Base-by-base conservation (phyloP, 2,888 invertebrate species). In the Metallyticus violacea region DNA sequence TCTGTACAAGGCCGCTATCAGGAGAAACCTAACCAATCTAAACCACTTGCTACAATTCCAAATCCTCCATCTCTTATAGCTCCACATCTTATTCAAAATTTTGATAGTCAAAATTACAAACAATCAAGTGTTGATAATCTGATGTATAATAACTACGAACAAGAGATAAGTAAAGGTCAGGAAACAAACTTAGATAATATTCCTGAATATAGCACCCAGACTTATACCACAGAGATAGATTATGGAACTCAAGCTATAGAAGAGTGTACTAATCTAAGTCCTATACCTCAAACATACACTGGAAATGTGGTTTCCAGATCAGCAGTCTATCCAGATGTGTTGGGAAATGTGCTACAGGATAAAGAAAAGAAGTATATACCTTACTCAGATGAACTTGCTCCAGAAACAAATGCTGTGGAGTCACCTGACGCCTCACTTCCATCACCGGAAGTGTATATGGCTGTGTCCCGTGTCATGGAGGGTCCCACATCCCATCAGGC, bases 401-500 rank as follows among this genome's bases (percentile, higher is more conserved):
- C 27, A 30, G 26, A 82, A 27, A 7, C 78, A n/a, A 28, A 85
- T 30, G 29, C 15, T 29, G 22, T 79, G n/a, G 86, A 86, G 26
- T 79, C 85, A 28, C 77, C 83, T 77, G 86, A 86, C 76, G 79
- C 77, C 26, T 40, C 87, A 25, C 80, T 87, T 27, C 86, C 85
- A 30, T 91, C 94, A 77, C 93, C 93, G 25, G 94, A 94, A 90
- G 95, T 95, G 90, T 93, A 93, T 87, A 89, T 90, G 7, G 94
- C 95, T 88, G 94, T 95, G 88, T 93, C 93, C 83, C 95, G 94
- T 90, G 96, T 96, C n/a, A 96, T 96, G 96, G 93, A 94, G 84
- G 96, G 95, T 0, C 96, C 96, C 0, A 94, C 95, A 87, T 93
- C 94, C 87, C 96, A 96, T 90, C 94, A 95, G 88, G 96, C 96